Percentiles rank a stretch among this genome's conserved stretches.
phyloP scores from a whole-genome alignment of 2,113 vertebrate species.

The Emberiza fucata region DNA sequence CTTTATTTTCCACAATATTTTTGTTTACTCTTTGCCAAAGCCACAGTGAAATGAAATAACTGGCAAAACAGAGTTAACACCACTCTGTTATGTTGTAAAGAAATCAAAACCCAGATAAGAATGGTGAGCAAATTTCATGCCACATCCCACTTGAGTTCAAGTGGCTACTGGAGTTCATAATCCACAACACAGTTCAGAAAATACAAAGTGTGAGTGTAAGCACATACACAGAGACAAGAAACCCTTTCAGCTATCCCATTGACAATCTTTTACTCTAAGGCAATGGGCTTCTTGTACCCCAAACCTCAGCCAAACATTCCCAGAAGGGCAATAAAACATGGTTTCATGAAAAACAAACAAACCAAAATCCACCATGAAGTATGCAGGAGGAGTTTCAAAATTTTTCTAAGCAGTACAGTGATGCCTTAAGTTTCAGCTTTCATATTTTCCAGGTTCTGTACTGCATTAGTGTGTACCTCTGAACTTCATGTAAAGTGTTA shows the following conservation, averaged over 20 bases:
- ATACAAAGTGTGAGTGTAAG: background rate
- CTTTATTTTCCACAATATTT: background rate
- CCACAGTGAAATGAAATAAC: background rate
- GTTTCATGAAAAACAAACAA: background rate
- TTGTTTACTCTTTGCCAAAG: background rate
- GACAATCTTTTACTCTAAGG: background rate
- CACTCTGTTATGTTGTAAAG: background rate
- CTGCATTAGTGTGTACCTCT: background rate
- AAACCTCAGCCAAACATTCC: background rate
- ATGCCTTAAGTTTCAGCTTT: background rate
- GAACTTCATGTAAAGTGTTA: background rate
- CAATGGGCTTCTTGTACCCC: background rate
- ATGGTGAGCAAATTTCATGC: background rate
- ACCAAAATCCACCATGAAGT: background rate
- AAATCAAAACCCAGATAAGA: background rate
- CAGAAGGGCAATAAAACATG: background rate
- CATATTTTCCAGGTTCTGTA: background rate
- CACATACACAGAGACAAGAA: background rate
- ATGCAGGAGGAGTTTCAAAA: accelerated
- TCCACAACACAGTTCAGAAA: background rate
- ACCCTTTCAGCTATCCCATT: background rate
- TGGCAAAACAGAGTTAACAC: background rate
- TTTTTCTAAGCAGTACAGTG: background rate
- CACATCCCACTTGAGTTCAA: background rate
- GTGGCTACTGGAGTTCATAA: background rate